Percentiles rank a stretch among this genome's conserved stretches.
These are phyloP conservation scores for Caenorhabditis sp. DNA, from an alignment of 2,888 invertebrate genomes.

Conservation along the genomic window DNA sequence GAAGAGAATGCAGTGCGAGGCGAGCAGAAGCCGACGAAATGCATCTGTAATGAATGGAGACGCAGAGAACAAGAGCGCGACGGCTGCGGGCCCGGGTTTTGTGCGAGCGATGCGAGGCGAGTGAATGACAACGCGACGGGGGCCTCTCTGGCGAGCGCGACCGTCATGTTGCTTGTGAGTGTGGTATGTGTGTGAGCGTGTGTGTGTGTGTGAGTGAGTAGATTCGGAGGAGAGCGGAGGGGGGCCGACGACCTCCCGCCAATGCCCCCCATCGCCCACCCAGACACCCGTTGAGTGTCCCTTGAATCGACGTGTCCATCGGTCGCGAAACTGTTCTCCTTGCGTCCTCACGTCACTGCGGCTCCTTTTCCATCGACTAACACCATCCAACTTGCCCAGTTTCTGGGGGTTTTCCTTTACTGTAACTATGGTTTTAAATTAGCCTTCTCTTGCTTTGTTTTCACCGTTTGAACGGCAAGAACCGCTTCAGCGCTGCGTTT, in stretches of 20 bases:
- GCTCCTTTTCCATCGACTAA: not conserved
- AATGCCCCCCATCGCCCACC: conserved; percentile 58
- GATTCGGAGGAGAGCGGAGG: conserved; percentile 56
- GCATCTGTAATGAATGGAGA: conserved; percentile 2
- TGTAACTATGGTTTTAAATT: too few species aligned
- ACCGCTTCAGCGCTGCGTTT: too few species aligned
- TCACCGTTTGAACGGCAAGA: not conserved
- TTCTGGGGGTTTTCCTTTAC: too few species aligned
- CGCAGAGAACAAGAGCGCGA: conserved; percentile 35
- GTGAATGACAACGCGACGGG: conserved; percentile 60
- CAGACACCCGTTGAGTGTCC: conserved; percentile 48
- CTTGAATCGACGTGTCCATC: conserved; percentile 44
- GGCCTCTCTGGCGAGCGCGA: conserved; percentile 52
- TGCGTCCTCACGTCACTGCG: conserved; percentile 9
- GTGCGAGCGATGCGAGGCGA: conserved; percentile 53
- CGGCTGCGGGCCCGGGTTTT: conserved; percentile 29
- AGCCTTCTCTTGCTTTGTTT: not conserved
- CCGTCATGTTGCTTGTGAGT: conserved; percentile 57
- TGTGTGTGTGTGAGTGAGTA: conserved; percentile 48
- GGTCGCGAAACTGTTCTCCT: conserved; percentile 31
- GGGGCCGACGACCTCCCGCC: conserved; percentile 63
- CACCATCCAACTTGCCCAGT: too few species aligned
- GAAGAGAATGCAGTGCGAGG: conserved; percentile 1
- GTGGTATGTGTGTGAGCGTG: conserved; percentile 28
- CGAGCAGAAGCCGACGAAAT: conserved; percentile 2